Percentiles rank a stretch among this genome's conserved stretches.
Conservation (phyloP, 2,797 vertebrate genomes). For the Channallabes apus region DNA sequence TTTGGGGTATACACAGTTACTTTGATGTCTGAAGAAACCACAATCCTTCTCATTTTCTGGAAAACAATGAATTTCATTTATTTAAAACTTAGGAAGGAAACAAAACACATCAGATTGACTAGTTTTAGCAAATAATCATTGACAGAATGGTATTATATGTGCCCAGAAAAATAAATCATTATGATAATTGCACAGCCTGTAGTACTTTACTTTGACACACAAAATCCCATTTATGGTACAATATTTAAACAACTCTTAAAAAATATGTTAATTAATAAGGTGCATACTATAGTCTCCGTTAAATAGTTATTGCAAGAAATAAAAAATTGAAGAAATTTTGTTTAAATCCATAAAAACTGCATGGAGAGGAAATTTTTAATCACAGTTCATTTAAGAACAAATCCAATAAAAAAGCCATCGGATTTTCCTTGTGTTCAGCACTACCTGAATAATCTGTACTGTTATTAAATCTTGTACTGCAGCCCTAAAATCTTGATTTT, state of each 20-base stretch:
- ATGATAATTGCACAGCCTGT: neutral
- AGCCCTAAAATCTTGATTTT: neutral
- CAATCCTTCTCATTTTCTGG: constrained; percentile 59
- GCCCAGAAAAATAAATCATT: neutral
- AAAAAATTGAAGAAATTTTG: neutral
- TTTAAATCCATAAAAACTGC: neutral
- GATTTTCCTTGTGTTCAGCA: neutral
- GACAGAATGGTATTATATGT: neutral
- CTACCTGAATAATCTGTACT: neutral
- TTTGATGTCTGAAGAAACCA: constrained; percentile 58
- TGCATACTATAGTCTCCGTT: neutral
- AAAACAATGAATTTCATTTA: neutral
- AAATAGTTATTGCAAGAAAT: neutral
- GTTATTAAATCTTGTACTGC: neutral
- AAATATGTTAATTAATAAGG: neutral
- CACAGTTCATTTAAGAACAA: neutral
- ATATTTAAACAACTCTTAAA: neutral
- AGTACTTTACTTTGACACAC: neutral
- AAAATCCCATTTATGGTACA: neutral
- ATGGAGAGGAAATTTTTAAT: neutral
- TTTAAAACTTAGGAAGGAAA: neutral
- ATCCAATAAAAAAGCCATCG: neutral
- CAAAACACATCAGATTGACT: neutral
- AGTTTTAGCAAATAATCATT: neutral
- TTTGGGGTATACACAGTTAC: constrained; percentile 46